These are phyloP conservation scores for Laticauda colubrina DNA, from an alignment of 2,113 vertebrate genomes.

Conservation along the genomic window DNA sequence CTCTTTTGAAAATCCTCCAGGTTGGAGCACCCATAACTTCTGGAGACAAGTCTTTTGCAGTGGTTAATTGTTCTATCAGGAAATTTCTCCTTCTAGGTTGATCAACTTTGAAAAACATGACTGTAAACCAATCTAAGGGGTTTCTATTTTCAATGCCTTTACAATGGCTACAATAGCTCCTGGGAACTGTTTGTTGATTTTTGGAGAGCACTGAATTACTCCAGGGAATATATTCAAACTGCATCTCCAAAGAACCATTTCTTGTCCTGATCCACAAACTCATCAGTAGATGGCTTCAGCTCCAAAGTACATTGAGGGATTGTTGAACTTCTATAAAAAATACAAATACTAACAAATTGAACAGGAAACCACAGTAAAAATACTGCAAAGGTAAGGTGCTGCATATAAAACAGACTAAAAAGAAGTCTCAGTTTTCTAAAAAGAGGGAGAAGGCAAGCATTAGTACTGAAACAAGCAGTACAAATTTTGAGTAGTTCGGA, in stretches of 20 bases:
- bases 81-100: too few species aligned
- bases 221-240: background rate
- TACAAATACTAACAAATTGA: background rate
- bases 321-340: background rate
- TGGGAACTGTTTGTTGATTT: background rate
- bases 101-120: background rate
- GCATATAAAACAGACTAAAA: background rate
- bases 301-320: background rate
- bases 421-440: background rate
- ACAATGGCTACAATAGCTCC: too few species aligned
- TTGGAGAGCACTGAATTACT: too few species aligned
- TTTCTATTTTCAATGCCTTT: background rate
- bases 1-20: too few species aligned
- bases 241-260: slow-evolving; percentile 1
- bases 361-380: background rate
- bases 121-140: background rate
- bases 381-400: background rate
- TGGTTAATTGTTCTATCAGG: too few species aligned
- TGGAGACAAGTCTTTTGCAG: too few species aligned
- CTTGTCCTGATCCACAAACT: background rate
- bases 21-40: too few species aligned
- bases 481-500: too few species aligned
- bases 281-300: background rate
- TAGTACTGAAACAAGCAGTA: background rate
- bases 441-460: background rate